phyloP scores from a whole-genome alignment of 1,140 invertebrate genomes.

The Catajapyx aquilonaris region DNA sequence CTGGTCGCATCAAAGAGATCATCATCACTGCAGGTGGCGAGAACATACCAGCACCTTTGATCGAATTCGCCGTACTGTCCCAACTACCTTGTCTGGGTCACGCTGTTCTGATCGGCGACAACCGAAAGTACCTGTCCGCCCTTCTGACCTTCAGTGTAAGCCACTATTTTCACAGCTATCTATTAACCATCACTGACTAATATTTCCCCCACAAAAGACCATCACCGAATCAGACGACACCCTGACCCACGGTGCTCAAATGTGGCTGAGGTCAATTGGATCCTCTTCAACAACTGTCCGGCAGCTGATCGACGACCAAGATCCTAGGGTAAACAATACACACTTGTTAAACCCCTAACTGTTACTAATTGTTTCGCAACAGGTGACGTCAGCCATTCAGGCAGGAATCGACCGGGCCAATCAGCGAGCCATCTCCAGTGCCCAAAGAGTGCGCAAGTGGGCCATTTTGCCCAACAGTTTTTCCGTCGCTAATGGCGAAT shows the following conservation, averaged over 20 bases:
- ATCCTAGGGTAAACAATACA: too few relatives aligned
- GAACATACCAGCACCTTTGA: conserved; percentile 68
- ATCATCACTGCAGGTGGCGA: conserved; percentile 88
- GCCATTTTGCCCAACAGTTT: conserved; percentile 69
- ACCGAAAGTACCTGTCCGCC: conserved; percentile 61
- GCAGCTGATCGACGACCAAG: too few relatives aligned
- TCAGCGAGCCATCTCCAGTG: conserved; percentile 56
- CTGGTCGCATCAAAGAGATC: conserved; percentile 55
- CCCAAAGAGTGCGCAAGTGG: conserved; percentile 79
- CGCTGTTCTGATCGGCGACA: conserved; percentile 67
- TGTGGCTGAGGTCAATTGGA: too few relatives aligned
- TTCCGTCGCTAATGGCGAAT: conserved; percentile 64
- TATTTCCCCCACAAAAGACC: too few relatives aligned
- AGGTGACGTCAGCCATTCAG: conserved; percentile 49
- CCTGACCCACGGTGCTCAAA: too few relatives aligned
- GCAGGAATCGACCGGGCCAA: conserved; percentile 59
- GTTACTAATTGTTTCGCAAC: conserved; percentile 11
- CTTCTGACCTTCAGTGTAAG: conserved; percentile 63
- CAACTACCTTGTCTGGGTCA: conserved; percentile 57
- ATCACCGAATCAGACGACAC: too few relatives aligned
- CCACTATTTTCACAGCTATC: too few relatives aligned
- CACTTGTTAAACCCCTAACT: neutral
- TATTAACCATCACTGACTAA: too few relatives aligned
- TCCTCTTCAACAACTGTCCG: too few relatives aligned
- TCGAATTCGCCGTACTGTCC: conserved; percentile 57